These are phyloP conservation scores for Nesogale talazaci DNA, from an alignment of 2,113 vertebrate species.

Conservation along the genomic window DNA sequence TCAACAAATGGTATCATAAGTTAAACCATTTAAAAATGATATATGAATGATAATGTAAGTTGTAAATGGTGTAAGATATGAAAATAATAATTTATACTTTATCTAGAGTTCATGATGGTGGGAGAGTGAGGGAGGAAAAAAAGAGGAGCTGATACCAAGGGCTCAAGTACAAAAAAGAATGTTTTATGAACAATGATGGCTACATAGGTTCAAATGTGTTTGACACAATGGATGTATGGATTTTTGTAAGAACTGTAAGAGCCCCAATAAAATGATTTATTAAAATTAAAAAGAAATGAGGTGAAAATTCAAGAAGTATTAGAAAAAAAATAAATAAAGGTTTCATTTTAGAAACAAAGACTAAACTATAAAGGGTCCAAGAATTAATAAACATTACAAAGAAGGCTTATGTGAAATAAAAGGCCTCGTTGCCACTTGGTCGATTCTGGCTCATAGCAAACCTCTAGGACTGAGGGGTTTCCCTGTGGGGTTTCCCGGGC, in stretches of 20 bases:
- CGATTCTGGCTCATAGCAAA: neutral
- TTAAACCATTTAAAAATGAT: neutral
- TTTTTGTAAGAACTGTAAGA: too few relatives aligned
- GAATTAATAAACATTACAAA: neutral
- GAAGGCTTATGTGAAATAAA: neutral
- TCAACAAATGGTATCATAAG: neutral
- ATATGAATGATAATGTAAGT: neutral
- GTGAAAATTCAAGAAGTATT: neutral
- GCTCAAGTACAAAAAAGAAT: too few relatives aligned
- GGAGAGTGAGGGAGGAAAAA: too few relatives aligned
- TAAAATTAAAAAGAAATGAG: neutral
- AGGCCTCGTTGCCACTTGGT: neutral
- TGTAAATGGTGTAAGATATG: neutral
- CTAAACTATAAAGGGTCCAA: neutral
- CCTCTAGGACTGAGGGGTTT: neutral
- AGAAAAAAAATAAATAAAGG: conserved; percentile 20
- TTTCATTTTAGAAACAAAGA: conserved; percentile 7
- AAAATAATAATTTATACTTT: neutral
- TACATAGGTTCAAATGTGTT: too few relatives aligned
- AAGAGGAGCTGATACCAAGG: too few relatives aligned
- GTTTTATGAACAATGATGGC: too few relatives aligned
- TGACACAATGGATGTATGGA: too few relatives aligned
- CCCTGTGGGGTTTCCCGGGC: neutral
- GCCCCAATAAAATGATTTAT: too few relatives aligned
- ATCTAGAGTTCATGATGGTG: too few relatives aligned